phyloP scores from a whole-genome alignment of 2,113 vertebrate genomes.

The Syngnathus typhle region DNA sequence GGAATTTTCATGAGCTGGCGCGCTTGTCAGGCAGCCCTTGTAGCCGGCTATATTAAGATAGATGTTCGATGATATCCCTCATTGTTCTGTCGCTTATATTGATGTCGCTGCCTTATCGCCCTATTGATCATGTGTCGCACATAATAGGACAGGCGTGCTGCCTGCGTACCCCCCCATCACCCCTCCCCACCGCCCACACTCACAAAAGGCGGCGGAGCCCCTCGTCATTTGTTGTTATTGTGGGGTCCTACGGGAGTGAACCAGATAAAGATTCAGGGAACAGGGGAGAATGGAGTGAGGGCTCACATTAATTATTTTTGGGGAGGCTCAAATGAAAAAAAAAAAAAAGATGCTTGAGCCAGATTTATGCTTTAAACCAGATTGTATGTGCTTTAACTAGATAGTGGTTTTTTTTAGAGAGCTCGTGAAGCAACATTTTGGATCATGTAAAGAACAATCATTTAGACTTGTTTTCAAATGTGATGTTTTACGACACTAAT shows the following conservation, averaged over 20 bases:
- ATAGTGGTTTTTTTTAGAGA: no score
- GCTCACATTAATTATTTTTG: constrained; percentile 37
- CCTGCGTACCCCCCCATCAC: constrained; percentile 74
- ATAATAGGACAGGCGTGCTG: constrained; percentile 98
- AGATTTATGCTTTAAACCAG: not conserved
- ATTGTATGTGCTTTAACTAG: no score
- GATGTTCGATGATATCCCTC: constrained; percentile 99
- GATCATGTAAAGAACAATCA: no score
- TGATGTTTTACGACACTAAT: no score
- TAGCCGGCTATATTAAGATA: constrained; percentile 99
- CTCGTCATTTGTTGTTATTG: constrained; percentile 98
- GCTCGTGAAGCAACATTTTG: no score
- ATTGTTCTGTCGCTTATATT: constrained; percentile 99
- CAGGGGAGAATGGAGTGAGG: not conserved
- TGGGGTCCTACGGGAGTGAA: constrained; percentile 67
- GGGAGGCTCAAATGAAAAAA: constrained; percentile 10
- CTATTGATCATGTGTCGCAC: constrained; percentile 99
- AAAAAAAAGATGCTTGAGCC: not conserved
- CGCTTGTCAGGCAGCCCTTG: constrained; percentile 96
- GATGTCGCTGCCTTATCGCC: constrained; percentile 99
- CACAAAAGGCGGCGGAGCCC: constrained; percentile 88
- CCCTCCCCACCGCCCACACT: constrained; percentile 63
- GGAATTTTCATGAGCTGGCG: constrained; percentile 99
- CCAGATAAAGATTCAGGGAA: constrained; percentile 50
- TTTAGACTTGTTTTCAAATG: no score